These are phyloP conservation scores for Lanius ludovicianus DNA, from an alignment of 2,113 vertebrate species.

Conservation along the genomic window DNA sequence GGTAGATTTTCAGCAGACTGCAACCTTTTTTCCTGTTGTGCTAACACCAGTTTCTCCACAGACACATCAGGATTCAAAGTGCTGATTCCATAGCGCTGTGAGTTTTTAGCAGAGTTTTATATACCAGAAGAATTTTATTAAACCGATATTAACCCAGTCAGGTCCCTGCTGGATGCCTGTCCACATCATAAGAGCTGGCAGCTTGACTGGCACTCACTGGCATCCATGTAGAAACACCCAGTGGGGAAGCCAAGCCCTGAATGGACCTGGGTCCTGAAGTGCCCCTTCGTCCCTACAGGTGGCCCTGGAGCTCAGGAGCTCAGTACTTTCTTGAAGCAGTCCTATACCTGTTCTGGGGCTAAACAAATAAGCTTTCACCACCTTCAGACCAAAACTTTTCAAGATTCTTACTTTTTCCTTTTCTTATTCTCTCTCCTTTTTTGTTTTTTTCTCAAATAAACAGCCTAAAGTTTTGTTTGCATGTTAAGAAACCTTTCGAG, in stretches of 20 bases:
- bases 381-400: background rate
- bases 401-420: background rate
- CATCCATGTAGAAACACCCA: background rate
- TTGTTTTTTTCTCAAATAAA: background rate
- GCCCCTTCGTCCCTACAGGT: slow-evolving; percentile 39
- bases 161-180: slow-evolving; percentile 22
- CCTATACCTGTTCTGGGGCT: slow-evolving; percentile 26
- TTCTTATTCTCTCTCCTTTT: background rate
- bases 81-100: background rate
- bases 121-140: slow-evolving; percentile 15
- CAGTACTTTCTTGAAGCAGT: background rate
- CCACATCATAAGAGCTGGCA: background rate
- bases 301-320: slow-evolving; percentile 15
- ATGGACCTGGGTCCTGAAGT: background rate
- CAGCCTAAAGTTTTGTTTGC: background rate
- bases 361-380: slow-evolving; percentile 56
- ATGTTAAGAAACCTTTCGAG: background rate
- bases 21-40: background rate
- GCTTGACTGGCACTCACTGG: slow-evolving; percentile 40
- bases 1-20: background rate
- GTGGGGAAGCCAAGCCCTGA: slow-evolving; percentile 2
- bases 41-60: background rate
- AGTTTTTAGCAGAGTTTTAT: slow-evolving; percentile 33
- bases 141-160: slow-evolving; percentile 15
- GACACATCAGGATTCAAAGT: background rate